Evolutionary conservation across 2,797 vertebrate species (phyloP).

Genomic region (Euthynnus affinis): DNA sequence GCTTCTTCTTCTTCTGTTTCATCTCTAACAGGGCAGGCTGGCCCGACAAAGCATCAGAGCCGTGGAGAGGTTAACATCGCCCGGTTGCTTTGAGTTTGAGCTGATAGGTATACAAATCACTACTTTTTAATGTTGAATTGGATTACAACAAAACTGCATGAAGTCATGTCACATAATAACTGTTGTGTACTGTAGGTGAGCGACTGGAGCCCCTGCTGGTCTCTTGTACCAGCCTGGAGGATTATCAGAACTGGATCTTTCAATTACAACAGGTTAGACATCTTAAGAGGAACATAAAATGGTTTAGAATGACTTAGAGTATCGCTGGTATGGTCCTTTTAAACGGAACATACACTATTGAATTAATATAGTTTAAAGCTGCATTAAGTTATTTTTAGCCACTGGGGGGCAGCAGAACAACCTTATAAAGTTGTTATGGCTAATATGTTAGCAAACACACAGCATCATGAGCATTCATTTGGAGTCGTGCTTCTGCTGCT

Average conservation of each 20-base stretch:
- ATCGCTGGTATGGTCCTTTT: neutral
- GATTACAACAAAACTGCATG: neutral
- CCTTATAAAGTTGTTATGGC: no score
- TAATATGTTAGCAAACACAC: no score
- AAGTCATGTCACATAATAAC: neutral
- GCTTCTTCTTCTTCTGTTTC: neutral
- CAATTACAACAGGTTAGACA: constrained; percentile 87
- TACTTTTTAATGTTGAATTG: neutral
- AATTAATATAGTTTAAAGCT: neutral
- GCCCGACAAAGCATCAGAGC: constrained; percentile 84
- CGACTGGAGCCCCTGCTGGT: constrained; percentile 87
- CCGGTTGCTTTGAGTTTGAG: constrained; percentile 87
- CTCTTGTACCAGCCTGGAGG: constrained; percentile 83
- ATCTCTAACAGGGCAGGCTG: constrained; percentile 84
- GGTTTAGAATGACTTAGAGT: neutral
- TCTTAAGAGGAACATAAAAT: neutral
- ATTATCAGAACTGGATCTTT: constrained; percentile 89
- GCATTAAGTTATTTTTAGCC: neutral
- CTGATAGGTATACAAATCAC: constrained; percentile 80
- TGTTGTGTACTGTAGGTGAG: constrained; percentile 81
- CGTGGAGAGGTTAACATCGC: constrained; percentile 80
- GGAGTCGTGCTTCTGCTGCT: no score
- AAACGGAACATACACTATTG: neutral
- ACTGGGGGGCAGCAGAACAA: neutral
- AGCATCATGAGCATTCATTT: no score